Conservation (phyloP, 2,113 vertebrate genomes). For the Erpornis zantholeuca region DNA sequence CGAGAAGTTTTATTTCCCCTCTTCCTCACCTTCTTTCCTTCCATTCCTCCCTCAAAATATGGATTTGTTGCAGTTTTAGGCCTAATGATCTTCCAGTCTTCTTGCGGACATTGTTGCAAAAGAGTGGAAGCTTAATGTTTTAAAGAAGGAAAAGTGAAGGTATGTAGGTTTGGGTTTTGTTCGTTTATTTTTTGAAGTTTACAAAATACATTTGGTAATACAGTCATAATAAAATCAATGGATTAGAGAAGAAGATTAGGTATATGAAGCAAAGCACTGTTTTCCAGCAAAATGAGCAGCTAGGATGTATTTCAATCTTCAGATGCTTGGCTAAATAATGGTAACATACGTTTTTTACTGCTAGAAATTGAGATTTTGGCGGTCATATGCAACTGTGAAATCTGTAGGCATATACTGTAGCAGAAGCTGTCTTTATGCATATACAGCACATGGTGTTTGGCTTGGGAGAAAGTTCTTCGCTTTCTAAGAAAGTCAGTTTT, state of each 20-base stretch:
- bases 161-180: neutral
- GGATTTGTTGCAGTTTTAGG: neutral
- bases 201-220: neutral
- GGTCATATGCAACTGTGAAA: slow-evolving; percentile 41
- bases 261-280: neutral
- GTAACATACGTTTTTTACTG: slow-evolving; percentile 44
- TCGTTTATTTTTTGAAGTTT: neutral
- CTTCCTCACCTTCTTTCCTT: neutral
- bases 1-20: neutral
- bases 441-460: slow-evolving; percentile 44
- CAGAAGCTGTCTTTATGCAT: slow-evolving; percentile 50
- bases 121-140: neutral
- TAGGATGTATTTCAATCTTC: slow-evolving; percentile 10
- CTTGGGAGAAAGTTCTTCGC: neutral
- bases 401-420: slow-evolving; percentile 48
- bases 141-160: neutral
- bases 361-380: slow-evolving; percentile 51
- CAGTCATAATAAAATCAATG: neutral
- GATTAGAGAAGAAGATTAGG: neutral
- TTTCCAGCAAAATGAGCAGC: slow-evolving; percentile 49
- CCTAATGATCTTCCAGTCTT: neutral
- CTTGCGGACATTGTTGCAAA: neutral
- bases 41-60: neutral
- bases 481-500: slow-evolving; percentile 8
- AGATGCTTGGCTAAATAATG: slow-evolving; percentile 34